A percentile compares a stretch with the other conserved stretches of the same genome.
These are phyloP conservation scores for Clunio marinus DNA, from an alignment of 2,888 invertebrate species.

Conservation along the genomic window DNA sequence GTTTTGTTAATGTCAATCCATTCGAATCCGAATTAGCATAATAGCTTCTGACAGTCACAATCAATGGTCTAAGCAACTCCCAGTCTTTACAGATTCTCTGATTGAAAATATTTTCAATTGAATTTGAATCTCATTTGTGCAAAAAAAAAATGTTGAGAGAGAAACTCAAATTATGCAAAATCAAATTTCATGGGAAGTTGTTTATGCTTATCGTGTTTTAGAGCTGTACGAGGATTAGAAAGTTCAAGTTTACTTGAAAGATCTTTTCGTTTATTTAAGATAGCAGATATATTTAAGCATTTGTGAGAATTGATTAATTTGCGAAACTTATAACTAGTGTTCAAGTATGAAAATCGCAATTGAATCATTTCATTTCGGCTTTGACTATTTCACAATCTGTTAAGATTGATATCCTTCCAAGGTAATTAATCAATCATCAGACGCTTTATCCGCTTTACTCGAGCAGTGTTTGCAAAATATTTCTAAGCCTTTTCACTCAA, in stretches of 20 bases:
- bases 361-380: too few species aligned
- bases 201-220: not conserved
- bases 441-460: too few species aligned
- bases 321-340: too few species aligned
- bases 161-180: conserved; percentile 6
- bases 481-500: not conserved
- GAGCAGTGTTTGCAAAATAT: not conserved
- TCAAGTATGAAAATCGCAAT: too few species aligned
- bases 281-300: not conserved
- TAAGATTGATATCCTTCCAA: not conserved
- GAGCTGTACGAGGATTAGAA: not conserved
- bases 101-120: not conserved
- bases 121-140: too few species aligned
- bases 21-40: conserved; percentile 9
- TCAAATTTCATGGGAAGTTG: conserved; percentile 18
- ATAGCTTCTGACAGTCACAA: conserved; percentile 13
- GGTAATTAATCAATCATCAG: not conserved
- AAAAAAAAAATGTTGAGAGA: not conserved
- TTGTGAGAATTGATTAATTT: not conserved
- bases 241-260: not conserved
- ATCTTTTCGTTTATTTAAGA: too few species aligned
- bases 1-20: conserved; percentile 18
- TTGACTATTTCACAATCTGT: too few species aligned
- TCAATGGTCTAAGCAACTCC: conserved; percentile 7
- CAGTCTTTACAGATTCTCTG: not conserved